Evolutionary conservation across 2,113 vertebrate genomes (phyloP).

Genomic region (Alces alces): DNA sequence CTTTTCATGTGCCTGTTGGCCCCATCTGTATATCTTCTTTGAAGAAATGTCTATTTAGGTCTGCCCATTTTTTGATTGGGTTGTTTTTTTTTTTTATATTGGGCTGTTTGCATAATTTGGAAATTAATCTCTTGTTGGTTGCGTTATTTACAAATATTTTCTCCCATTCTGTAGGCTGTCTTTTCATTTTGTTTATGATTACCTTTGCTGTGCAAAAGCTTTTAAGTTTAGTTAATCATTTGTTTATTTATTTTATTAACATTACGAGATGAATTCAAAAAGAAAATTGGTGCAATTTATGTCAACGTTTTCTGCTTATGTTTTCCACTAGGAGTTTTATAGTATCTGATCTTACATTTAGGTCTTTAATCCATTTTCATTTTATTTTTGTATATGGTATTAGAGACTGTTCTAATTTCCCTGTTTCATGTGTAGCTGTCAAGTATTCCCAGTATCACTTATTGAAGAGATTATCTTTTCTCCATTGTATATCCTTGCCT

Average conservation of each 20-base stretch:
- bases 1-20: neutral
- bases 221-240: neutral
- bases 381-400: neutral
- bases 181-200: neutral
- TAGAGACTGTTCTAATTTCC: neutral
- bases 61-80: neutral
- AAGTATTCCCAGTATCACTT: neutral
- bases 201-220: neutral
- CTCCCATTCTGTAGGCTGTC: neutral
- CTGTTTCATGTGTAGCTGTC: neutral
- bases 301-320: neutral
- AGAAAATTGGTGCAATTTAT: neutral
- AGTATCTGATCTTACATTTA: neutral
- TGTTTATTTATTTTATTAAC: neutral
- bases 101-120: neutral
- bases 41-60: neutral
- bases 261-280: neutral
- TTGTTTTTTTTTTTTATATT: neutral
- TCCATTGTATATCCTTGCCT: neutral
- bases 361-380: neutral
- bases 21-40: neutral
- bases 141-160: neutral
- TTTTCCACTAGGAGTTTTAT: neutral
- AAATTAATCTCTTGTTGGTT: neutral
- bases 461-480: neutral